A percentile compares a stretch with the other conserved stretches of the same genome.
Conservation (phyloP, 1,140 invertebrate species). For the Cataglyphis hispanica region DNA sequence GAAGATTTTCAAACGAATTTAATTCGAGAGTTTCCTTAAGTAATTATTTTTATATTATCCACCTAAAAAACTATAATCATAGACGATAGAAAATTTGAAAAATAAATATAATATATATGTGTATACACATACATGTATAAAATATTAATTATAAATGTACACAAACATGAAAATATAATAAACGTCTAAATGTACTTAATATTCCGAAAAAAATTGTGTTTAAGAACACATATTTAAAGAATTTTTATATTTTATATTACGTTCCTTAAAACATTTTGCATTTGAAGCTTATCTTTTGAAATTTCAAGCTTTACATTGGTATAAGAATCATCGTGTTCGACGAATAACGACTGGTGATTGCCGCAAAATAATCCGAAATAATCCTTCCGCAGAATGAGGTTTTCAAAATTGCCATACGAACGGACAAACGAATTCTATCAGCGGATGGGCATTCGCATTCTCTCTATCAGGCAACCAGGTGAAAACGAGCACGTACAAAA, state of each 20-base stretch:
- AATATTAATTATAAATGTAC: no score
- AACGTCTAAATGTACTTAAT: no score
- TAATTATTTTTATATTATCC: not conserved
- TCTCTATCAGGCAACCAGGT: conserved; percentile 59
- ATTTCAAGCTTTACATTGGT: not conserved
- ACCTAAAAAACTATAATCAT: not conserved
- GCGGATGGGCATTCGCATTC: conserved; percentile 29
- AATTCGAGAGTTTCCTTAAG: not conserved
- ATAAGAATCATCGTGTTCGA: not conserved
- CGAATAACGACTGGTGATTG: not conserved
- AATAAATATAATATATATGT: conserved; percentile 12
- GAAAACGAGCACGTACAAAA: conserved; percentile 66
- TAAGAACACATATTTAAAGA: not conserved
- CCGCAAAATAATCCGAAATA: not conserved
- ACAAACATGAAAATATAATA: no score
- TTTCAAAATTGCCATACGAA: conserved; percentile 15
- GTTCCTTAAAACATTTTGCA: not conserved
- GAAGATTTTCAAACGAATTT: not conserved
- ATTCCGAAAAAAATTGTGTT: no score
- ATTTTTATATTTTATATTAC: conserved; percentile 11
- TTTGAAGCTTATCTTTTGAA: not conserved
- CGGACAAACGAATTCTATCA: conserved; percentile 33
- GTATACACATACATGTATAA: not conserved
- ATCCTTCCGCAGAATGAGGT: not conserved
- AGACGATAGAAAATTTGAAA: not conserved